Conservation (phyloP, 1,140 invertebrate species). For the Uloborus diversus region DNA sequence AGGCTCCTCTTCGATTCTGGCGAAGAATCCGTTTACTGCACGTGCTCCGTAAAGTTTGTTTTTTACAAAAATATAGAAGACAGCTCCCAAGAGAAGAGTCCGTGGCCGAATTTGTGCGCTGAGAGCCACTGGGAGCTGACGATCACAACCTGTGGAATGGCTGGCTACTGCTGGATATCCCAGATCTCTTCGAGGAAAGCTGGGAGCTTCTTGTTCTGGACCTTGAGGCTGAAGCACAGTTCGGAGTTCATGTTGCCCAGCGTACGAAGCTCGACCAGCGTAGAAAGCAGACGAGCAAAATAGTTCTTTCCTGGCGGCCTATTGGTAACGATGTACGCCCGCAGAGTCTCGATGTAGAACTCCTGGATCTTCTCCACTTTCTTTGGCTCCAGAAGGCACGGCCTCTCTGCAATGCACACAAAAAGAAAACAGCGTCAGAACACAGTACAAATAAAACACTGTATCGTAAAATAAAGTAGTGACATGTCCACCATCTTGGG, state of each 20-base stretch:
- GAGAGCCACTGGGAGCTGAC: too few relatives aligned
- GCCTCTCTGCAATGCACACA: constrained; percentile 78
- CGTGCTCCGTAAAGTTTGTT: not conserved
- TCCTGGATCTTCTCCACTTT: constrained; percentile 97
- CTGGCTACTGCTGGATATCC: constrained; percentile 75
- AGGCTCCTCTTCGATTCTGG: too few relatives aligned
- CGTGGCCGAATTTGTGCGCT: too few relatives aligned
- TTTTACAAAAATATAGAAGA: too few relatives aligned
- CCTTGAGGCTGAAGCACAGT: constrained; percentile 93
- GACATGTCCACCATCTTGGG: too few relatives aligned
- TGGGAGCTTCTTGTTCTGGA: constrained; percentile 94
- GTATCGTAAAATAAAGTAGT: too few relatives aligned
- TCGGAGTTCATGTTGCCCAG: constrained; percentile 96
- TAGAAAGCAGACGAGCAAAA: constrained; percentile 90
- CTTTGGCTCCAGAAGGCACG: constrained; percentile 84
- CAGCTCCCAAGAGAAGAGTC: too few relatives aligned
- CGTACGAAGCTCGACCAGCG: constrained; percentile 91
- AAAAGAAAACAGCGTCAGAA: not conserved
- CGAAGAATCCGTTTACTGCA: constrained; percentile 9
- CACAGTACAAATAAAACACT: not conserved
- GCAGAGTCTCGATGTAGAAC: constrained; percentile 90
- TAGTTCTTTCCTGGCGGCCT: constrained; percentile 75
- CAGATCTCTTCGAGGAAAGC: constrained; percentile 95
- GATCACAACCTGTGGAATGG: too few relatives aligned
- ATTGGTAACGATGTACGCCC: constrained; percentile 81